Conservation (phyloP, 2,113 vertebrate genomes). For the Ictalurus furcatus region DNA sequence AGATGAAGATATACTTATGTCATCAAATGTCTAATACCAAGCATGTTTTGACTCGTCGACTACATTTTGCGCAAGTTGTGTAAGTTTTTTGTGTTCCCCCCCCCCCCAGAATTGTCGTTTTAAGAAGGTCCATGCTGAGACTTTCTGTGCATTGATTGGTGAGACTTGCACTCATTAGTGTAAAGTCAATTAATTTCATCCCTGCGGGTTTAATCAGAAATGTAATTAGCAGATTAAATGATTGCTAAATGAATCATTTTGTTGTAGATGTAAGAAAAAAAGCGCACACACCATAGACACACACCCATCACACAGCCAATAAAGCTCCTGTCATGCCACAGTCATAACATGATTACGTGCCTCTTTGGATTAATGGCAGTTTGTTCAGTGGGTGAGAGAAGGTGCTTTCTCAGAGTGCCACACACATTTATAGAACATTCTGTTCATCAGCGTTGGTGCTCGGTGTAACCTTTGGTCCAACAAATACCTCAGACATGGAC, state of each 20-base stretch:
- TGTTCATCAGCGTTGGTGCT: background rate
- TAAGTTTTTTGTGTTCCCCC: too few relatives aligned
- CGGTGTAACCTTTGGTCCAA: background rate
- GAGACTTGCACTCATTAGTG: conserved; percentile 1
- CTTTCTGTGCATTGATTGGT: background rate
- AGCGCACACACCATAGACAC: background rate
- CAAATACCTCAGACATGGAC: background rate
- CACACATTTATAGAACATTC: background rate
- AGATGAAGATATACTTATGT: background rate
- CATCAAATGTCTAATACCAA: background rate
- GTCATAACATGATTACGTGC: conserved; percentile 18
- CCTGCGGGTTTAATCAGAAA: conserved; percentile 3
- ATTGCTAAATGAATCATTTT: conserved; percentile 23
- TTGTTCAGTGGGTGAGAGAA: background rate
- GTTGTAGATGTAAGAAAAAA: conserved; percentile 4
- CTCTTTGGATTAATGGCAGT: background rate
- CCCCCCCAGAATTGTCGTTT: background rate
- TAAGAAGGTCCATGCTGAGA: background rate
- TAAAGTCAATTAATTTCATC: conserved; percentile 22
- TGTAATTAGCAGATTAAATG: conserved; percentile 33
- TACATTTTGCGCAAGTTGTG: background rate
- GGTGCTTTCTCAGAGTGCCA: background rate
- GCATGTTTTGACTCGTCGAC: background rate
- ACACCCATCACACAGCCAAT: background rate
- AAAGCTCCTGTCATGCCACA: conserved; percentile 12